Evolutionary conservation across 1,140 invertebrate genomes (phyloP).

Genomic region (Sitophilus oryzae): DNA sequence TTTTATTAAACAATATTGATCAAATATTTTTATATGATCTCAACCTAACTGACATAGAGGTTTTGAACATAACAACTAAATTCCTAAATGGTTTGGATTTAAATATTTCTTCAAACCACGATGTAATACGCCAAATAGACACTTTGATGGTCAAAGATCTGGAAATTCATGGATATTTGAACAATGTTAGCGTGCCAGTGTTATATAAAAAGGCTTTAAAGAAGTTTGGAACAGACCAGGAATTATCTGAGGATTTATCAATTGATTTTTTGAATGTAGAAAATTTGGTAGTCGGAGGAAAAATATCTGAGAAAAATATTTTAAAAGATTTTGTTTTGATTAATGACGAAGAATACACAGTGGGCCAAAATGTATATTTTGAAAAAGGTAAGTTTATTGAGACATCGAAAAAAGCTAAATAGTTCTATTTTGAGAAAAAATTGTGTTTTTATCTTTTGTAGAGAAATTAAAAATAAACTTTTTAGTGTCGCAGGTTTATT

Average conservation of each 20-base stretch:
- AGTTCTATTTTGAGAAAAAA: too few species aligned
- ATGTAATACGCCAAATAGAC: too few species aligned
- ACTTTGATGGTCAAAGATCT: conserved; percentile 27
- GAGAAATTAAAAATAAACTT: too few species aligned
- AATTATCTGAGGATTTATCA: conserved; percentile 26
- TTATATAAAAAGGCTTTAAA: conserved; percentile 37
- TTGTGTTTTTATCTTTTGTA: background rate
- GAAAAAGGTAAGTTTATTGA: conserved; percentile 31
- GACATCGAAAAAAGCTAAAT: too few species aligned
- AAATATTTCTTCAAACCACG: conserved; percentile 3
- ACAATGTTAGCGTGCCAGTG: conserved; percentile 34
- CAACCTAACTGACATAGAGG: conserved; percentile 7
- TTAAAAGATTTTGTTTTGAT: conserved; percentile 35
- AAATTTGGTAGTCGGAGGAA: conserved; percentile 19
- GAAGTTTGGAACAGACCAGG: conserved; percentile 32
- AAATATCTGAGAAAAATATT: conserved; percentile 22
- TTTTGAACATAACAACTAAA: conserved; percentile 21
- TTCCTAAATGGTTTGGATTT: conserved; percentile 16
- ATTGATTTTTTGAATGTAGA: conserved; percentile 29
- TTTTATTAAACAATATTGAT: conserved; percentile 31
- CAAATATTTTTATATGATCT: conserved; percentile 30
- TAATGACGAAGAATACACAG: conserved; percentile 36
- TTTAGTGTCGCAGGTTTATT: too few species aligned
- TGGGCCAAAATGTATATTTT: conserved; percentile 46
- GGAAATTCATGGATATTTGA: conserved; percentile 36